These are phyloP conservation scores for Sylvicola fuscatus DNA, from an alignment of 2,888 invertebrate genomes.

Conservation along the genomic window DNA sequence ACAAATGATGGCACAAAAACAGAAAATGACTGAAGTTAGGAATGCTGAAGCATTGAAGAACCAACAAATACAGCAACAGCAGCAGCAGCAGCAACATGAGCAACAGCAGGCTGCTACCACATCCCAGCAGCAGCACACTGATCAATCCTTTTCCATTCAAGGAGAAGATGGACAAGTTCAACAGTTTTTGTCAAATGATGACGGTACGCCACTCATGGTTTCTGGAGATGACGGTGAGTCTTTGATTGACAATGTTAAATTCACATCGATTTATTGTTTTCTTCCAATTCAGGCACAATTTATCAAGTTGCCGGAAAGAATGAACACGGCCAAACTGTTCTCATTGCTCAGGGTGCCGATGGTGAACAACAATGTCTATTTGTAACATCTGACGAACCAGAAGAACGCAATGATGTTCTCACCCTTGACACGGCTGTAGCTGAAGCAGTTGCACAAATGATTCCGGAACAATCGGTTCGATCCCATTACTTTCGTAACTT, in stretches of 20 bases:
- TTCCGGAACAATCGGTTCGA: conserved; percentile 16
- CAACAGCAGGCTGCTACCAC: conserved; percentile 5
- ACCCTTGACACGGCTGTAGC: conserved; percentile 22
- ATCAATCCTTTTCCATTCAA: conserved; percentile 12
- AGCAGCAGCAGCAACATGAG: conserved; percentile 14
- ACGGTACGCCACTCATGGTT: conserved; percentile 51
- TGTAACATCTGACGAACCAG: conserved; percentile 38
- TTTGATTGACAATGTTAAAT: conserved; percentile 40
- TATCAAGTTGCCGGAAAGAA: conserved; percentile 55
- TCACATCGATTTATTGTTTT: not conserved
- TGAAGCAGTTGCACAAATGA: conserved; percentile 20
- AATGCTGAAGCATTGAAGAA: conserved; percentile 9
- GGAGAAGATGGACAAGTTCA: conserved; percentile 33
- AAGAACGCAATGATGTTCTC: conserved; percentile 22
- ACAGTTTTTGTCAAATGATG: conserved; percentile 28
- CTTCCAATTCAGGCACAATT: conserved; percentile 14
- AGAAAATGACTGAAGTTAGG: too few relatives aligned
- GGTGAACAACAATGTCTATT: conserved; percentile 52
- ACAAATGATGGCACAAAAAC: conserved; percentile 8
- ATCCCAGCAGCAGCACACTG: conserved; percentile 2
- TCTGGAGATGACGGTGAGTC: conserved; percentile 59
- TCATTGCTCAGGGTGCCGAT: conserved; percentile 52
- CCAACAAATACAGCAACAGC: conserved; percentile 10
- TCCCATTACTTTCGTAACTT: conserved; percentile 9
- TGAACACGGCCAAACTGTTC: conserved; percentile 52